phyloP scores from a whole-genome alignment of 1,140 invertebrate genomes.

The Pantala flavescens region DNA sequence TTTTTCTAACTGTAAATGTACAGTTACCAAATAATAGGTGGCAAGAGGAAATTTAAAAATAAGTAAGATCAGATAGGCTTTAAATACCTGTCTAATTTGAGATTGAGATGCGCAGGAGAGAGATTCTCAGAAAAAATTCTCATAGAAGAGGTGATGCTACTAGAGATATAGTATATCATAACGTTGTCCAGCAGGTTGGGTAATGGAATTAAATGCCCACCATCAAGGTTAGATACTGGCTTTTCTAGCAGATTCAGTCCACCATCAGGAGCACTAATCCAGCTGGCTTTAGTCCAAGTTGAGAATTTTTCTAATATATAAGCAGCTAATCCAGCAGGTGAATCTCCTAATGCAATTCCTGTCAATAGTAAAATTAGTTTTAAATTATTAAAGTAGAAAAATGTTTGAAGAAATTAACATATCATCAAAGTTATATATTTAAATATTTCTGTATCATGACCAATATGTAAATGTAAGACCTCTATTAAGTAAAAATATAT shows the following conservation, averaged over 20 bases:
- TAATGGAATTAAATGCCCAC: background rate
- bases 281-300: constrained; percentile 54
- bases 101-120: background rate
- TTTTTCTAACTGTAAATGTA: too few species aligned
- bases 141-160: constrained; percentile 62
- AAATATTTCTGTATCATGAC: too few species aligned
- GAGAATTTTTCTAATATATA: constrained; percentile 83
- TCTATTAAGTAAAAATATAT: too few species aligned
- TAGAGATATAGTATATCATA: constrained; percentile 77
- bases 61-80: too few species aligned
- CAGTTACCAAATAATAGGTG: too few species aligned
- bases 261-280: constrained; percentile 50
- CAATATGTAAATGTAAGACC: too few species aligned
- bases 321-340: constrained; percentile 63
- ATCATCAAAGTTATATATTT: too few species aligned
- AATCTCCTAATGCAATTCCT: constrained; percentile 51
- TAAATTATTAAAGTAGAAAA: too few species aligned
- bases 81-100: too few species aligned
- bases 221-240: constrained; percentile 44
- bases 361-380: constrained; percentile 12
- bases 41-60: too few species aligned
- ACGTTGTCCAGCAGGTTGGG: constrained; percentile 63
- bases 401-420: too few species aligned
- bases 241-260: constrained; percentile 42
- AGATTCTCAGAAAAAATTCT: constrained; percentile 58